Evolutionary conservation across 2,888 invertebrate genomes (phyloP), one percentile per base, ranked within the genome.

Genomic region (Diplazon laetatorius): DNA sequence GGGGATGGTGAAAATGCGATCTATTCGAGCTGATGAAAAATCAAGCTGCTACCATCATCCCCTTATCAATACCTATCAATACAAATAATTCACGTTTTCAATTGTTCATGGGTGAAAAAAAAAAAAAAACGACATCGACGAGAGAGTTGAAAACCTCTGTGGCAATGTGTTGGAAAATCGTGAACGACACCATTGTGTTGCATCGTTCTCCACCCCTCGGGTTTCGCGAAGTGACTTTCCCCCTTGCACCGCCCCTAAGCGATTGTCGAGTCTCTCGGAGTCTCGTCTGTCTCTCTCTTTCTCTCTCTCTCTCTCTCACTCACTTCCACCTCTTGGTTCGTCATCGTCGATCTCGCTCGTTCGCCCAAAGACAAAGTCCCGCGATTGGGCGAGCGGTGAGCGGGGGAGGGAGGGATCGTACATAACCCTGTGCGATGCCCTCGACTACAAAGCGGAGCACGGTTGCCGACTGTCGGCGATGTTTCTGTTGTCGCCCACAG

Each of bases 161-260:
- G 35, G 1, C 44, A 62, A 55, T 52, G 71, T 73, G 72, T 72
- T 63, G 72, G 68, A 63, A 57, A 69, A 57, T 69, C 68, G 68
- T 62, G 77, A 72, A 77, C 72, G 69, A 77, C 77, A 77, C 68
- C 77, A 72, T 69, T 72, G 46, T 50, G 68, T 69, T 60, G 60
- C 55, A 52, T 65, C 46, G 72, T 46, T 62, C 63, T 55, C 6
- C 20, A 22, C 46, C 48, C 55, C 71, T 39, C 69, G 37, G 57
- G 62, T 62, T 60, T 39, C 44, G 76, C 66, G 60, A 66, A 70
- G 76, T 68, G n/a, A 42, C 2, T 18, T n/a, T 71, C 59, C 44
- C 76, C 65, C 55, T 44, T 20, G 12, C n/a, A 8, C 30, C 30
- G 55, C 37, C n/a, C 69, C 62, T 75, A 75, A 75, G 68, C 75